phyloP scores from a whole-genome alignment of 2,888 invertebrate genomes.

The Dynastes grantii region DNA sequence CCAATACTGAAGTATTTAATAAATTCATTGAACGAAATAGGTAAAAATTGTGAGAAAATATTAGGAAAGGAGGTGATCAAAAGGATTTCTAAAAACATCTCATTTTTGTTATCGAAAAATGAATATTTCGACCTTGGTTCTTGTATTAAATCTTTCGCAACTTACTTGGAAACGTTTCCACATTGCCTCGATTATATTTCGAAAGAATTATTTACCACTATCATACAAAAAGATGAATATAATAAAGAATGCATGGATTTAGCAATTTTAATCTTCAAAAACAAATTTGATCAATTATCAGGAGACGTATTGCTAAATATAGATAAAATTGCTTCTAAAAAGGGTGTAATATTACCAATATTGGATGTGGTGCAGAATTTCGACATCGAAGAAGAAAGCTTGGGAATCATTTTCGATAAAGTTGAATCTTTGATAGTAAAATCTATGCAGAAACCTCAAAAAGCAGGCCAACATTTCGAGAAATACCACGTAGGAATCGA shows the following conservation, averaged over 20 bases:
- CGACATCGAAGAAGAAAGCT: slow-evolving; percentile 67
- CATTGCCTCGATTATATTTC: slow-evolving; percentile 73
- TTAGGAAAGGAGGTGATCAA: slow-evolving; percentile 56
- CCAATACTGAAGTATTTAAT: slow-evolving; percentile 35
- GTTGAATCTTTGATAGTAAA: slow-evolving; percentile 78
- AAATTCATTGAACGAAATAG: slow-evolving; percentile 21
- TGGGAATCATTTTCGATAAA: slow-evolving; percentile 74
- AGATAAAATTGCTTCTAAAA: slow-evolving; percentile 73
- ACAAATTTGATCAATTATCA: slow-evolving; percentile 70
- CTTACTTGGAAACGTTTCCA: slow-evolving; percentile 77
- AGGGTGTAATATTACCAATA: slow-evolving; percentile 78
- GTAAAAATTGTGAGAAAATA: slow-evolving; percentile 53
- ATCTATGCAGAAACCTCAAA: slow-evolving; percentile 80
- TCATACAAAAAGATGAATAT: slow-evolving; percentile 72
- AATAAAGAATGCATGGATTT: slow-evolving; percentile 76
- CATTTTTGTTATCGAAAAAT: slow-evolving; percentile 54
- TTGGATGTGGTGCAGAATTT: slow-evolving; percentile 68
- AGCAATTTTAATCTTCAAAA: slow-evolving; percentile 74
- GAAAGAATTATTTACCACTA: slow-evolving; percentile 73
- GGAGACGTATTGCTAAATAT: slow-evolving; percentile 71
- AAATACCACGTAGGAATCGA: slow-evolving; percentile 75
- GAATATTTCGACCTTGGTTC: slow-evolving; percentile 66
- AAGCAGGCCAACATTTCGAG: slow-evolving; percentile 78
- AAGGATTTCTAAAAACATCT: slow-evolving; percentile 57
- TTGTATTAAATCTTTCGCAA: slow-evolving; percentile 73